Base-by-base conservation (phyloP, 2,888 invertebrate species). In the Frankliniella intonsa region DNA sequence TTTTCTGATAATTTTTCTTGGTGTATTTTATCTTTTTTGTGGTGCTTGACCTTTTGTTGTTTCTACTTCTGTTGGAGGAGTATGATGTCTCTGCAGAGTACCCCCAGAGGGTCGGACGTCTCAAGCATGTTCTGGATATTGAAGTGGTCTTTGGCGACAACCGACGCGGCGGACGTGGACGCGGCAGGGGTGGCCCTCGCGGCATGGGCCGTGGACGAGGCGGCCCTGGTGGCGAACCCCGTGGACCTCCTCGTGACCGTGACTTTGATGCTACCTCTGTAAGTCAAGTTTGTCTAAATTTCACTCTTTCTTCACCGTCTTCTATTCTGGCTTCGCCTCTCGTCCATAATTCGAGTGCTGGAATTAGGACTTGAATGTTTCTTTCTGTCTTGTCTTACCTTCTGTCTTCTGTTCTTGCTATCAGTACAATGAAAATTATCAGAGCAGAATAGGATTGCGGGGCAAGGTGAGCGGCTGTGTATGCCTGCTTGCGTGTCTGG, bases 141-240 rank as follows among this genome's bases (percentile, higher is more conserved):
- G 95, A 96, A 88, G 95, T 96, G 88, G 94, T 94, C 86, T 96
- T 96, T 89, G 93, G 92, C 87, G 95, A 95, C 87, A 92, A 91
- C 80, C 92, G 94, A 84, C 92, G 93, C 7, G 92, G 92, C 80
- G 90, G 92, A 17, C 92, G 93, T 55, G 91, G 91, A 17, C 90
- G 92, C 82, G 12, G 83, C 82, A 17, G 83, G 80, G n/a, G 69
- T 25, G 69, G 69, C 25, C 69, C 69, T 2, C 69, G 69, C 25
- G 69, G 69, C 25, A 22, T 76, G 25, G 69, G 69, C 8, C 69
- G 69, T 2, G 81, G 62, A 22, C 12, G 81, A 9, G 84, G 81
- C 19, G 82, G 88, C 86, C 83, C 86, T 85, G 65, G 86, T 88
- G 17, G 88, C 88, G 17, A 90, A 89, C 84, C 88, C 87, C 0